Evolutionary conservation across 2,888 invertebrate species (phyloP), one percentile per base, ranked within the genome.

Genomic region (Dasysyrphus albostriatus): DNA sequence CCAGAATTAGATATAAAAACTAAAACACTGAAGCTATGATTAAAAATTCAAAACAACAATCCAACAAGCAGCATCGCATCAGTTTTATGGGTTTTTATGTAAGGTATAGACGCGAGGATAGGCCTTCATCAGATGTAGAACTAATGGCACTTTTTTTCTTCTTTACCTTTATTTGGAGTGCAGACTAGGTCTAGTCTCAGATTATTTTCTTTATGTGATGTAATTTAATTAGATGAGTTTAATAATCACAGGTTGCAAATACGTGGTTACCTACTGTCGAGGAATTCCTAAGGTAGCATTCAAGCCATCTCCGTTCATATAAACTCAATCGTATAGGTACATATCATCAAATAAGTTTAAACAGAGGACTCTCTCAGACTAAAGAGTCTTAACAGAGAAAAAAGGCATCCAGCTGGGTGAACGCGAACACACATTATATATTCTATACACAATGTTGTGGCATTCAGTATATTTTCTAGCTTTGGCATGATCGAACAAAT

Each of bases 201-300:
- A 59, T 67, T 74, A 63, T 72, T 16, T 63, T 47, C 37, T 58
- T 74, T 70, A 47, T 63, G 49, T 32, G 24, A n/a, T 59, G 82
- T 87, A 78, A 83, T 87, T 87, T 83, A 87, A 83, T 83, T 87
- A 87, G 87, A 83, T 83, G 79, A 82, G 83, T 79, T 75, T 79
- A 83, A 82, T 87, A 87, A 87, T 87, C 79, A 79, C 74, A 69
- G 81, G 59, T 75, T 79, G 78, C 83, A 59, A 76, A 70, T 67
- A 70, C 51, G 69, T 61, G 56, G 19, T 34, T 24, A 19, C 54
- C 49, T 63, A 56, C 54, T 34, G 42, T 12, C 19, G 19, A 72
- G 24, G 76, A 69, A 76, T 76, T 72, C 59, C 16, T 61, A 37
- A 65, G 65, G 70, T 69, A 75, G 63, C 54, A n/a, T 14, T 70